Conservation (phyloP, 2,888 invertebrate genomes). For the Actias luna region DNA sequence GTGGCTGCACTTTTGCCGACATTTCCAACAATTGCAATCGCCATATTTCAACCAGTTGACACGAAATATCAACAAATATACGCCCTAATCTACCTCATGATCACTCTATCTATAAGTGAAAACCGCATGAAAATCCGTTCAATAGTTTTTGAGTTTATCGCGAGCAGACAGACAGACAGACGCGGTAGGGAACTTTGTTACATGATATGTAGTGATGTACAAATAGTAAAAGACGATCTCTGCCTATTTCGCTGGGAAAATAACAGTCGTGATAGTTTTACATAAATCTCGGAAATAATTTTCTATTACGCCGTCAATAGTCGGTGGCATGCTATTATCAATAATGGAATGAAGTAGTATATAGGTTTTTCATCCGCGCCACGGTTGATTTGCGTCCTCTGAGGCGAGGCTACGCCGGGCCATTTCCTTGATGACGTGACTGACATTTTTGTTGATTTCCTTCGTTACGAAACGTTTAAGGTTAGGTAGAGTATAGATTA, state of each 20-base stretch:
- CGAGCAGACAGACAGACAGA: too few relatives aligned
- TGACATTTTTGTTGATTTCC: constrained; percentile 41
- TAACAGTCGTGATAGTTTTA: not conserved
- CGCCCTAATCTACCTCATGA: too few relatives aligned
- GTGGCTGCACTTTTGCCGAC: too few relatives aligned
- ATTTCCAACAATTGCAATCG: too few relatives aligned
- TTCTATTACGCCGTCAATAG: not conserved
- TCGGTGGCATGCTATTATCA: constrained; percentile 4
- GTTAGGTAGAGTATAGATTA: not conserved
- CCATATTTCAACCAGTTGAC: too few relatives aligned
- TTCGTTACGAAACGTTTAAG: constrained; percentile 17
- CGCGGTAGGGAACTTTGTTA: too few relatives aligned
- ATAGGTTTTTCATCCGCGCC: constrained; percentile 39
- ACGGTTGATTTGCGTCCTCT: constrained; percentile 58
- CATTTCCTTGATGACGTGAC: constrained; percentile 54
- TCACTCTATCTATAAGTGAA: too few relatives aligned
- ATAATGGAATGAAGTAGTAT: constrained; percentile 14
- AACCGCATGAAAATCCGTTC: too few relatives aligned
- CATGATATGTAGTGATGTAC: not conserved
- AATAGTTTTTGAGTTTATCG: too few relatives aligned
- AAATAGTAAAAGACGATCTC: not conserved
- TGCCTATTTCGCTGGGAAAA: not conserved
- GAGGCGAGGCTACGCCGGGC: constrained; percentile 43
- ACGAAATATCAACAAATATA: too few relatives aligned
- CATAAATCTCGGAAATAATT: constrained; percentile 5